Conservation (phyloP, 2,888 invertebrate genomes). For the Lepidochitona cinerea region DNA sequence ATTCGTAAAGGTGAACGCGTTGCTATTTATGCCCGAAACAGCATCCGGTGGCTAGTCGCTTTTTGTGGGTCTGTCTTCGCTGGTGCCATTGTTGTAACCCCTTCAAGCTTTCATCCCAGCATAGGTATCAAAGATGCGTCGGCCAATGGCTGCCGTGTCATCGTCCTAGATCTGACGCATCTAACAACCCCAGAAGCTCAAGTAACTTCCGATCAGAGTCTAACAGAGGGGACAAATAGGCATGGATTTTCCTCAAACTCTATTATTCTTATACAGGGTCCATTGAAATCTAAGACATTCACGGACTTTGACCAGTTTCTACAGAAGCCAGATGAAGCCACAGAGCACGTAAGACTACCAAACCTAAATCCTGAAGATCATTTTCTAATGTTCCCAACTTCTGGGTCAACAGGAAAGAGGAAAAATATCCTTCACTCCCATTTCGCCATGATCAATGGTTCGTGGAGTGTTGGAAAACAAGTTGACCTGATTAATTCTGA, state of each 20-base stretch:
- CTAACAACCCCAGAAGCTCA: neutral
- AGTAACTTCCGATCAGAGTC: neutral
- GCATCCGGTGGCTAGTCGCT: slow-evolving; percentile 3
- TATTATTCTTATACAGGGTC: neutral
- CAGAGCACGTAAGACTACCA: neutral
- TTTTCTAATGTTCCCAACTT: neutral
- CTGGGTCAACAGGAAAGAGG: slow-evolving; percentile 8
- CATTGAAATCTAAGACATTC: neutral
- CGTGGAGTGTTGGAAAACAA: neutral
- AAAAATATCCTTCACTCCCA: slow-evolving; percentile 10
- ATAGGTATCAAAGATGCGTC: neutral
- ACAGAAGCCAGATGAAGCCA: neutral
- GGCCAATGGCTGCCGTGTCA: neutral
- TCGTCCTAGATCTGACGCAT: neutral
- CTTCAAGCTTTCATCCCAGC: neutral
- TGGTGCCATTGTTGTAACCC: slow-evolving; percentile 2
- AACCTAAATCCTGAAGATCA: slow-evolving; percentile 1
- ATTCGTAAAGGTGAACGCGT: slow-evolving; percentile 14
- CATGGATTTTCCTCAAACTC: neutral
- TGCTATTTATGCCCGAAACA: slow-evolving; percentile 1
- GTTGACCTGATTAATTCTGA: neutral
- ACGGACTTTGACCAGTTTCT: neutral
- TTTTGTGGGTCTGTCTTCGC: slow-evolving; percentile 8
- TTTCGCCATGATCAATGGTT: slow-evolving; percentile 5
- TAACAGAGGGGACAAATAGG: neutral